Percentiles rank a stretch among this genome's conserved stretches.
Evolutionary conservation across 2,888 invertebrate species (phyloP).

Genomic region (Dascillus cervinus): DNA sequence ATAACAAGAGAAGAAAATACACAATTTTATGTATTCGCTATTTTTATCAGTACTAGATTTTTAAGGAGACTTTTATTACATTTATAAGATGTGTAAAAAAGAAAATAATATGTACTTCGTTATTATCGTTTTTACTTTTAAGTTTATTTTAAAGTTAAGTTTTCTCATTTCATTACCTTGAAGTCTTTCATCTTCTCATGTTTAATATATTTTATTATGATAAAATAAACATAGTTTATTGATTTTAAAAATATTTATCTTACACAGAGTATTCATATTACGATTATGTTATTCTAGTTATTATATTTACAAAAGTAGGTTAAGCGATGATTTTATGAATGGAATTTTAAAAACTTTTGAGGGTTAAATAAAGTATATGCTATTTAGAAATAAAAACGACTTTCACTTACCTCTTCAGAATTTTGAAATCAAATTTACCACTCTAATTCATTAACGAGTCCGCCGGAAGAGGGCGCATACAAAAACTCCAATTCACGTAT

Average conservation of each 20-base stretch:
- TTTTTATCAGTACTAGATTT: constrained; percentile 11
- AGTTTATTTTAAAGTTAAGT: no score
- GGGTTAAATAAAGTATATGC: no score
- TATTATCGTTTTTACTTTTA: constrained; percentile 15
- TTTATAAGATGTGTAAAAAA: no score
- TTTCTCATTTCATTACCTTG: constrained; percentile 32
- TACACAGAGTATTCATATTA: constrained; percentile 42
- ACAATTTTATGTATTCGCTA: not conserved
- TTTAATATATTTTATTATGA: constrained; percentile 21
- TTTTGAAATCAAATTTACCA: no score
- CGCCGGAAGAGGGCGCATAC: no score
- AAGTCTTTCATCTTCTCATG: constrained; percentile 28
- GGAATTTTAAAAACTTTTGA: no score
- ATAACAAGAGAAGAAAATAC: no score
- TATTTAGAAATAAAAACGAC: no score
- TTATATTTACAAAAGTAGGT: constrained; percentile 16
- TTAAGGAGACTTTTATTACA: constrained; percentile 16
- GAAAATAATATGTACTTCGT: constrained; percentile 17
- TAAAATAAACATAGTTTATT: no score
- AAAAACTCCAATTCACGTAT: no score
- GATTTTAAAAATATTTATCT: constrained; percentile 34
- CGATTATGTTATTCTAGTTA: constrained; percentile 28
- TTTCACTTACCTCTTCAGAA: no score
- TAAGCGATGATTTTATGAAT: constrained; percentile 15
- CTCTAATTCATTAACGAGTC: no score